These are phyloP conservation scores for Sialia sialis DNA, from an alignment of 2,113 vertebrate species.

Conservation along the genomic window DNA sequence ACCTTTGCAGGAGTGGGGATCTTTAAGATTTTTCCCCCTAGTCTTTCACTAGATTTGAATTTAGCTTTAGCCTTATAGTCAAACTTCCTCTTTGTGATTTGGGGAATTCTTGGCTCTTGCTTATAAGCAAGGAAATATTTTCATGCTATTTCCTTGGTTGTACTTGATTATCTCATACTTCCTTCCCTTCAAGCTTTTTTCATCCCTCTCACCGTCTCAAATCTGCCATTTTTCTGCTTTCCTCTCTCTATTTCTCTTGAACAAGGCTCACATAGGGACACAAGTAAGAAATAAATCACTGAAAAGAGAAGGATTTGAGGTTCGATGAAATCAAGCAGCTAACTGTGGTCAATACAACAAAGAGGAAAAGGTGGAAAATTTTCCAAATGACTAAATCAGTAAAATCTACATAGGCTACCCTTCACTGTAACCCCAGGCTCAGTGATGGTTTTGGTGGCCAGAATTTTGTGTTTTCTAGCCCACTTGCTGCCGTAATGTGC, in stretches of 20 bases:
- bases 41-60: background rate
- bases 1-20: background rate
- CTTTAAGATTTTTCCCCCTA: background rate
- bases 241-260: background rate
- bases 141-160: background rate
- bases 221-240: background rate
- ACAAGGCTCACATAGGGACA: background rate
- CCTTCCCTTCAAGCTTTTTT: background rate
- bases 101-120: background rate
- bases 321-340: background rate
- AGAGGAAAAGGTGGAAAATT: background rate
- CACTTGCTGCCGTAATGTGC: background rate
- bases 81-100: background rate
- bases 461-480: background rate
- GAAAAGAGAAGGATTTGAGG: background rate
- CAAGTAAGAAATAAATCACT: background rate
- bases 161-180: background rate
- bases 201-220: background rate
- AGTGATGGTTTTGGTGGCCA: background rate
- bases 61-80: background rate
- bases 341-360: background rate
- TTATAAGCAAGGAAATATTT: background rate
- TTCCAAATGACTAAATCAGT: background rate
- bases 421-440: background rate
- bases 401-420: background rate